phyloP scores from a whole-genome alignment of 2,888 invertebrate species.

The Eudemis profundana region DNA sequence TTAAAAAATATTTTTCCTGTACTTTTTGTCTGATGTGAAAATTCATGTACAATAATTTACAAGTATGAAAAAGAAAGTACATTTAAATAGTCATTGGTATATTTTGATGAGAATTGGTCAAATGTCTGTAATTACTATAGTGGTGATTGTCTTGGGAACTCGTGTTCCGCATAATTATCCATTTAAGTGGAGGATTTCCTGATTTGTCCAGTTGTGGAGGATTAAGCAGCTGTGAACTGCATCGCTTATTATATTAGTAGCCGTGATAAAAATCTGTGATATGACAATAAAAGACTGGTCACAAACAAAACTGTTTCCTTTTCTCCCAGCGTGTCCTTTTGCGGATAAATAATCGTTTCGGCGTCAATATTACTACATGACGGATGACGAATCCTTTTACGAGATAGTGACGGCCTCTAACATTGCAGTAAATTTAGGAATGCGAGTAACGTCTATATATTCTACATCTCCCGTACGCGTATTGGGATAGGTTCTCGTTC shows the following conservation, averaged over 20 bases:
- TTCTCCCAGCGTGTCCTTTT: conserved; percentile 73
- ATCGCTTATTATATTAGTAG: conserved; percentile 57
- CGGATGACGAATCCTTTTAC: not conserved
- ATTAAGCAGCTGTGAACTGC: conserved; percentile 68
- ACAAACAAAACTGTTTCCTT: conserved; percentile 81
- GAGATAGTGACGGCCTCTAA: not conserved
- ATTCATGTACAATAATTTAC: conserved; percentile 21
- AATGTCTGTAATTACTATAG: conserved; percentile 33
- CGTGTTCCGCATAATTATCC: conserved; percentile 27
- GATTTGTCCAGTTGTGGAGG: conserved; percentile 49
- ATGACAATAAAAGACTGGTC: conserved; percentile 77
- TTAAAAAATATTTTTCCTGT: conserved; percentile 25
- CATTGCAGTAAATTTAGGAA: not conserved
- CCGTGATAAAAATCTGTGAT: conserved; percentile 66
- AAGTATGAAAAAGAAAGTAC: conserved; percentile 13
- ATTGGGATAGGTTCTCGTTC: conserved; percentile 1
- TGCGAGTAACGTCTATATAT: not conserved
- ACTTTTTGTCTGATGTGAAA: conserved; percentile 29
- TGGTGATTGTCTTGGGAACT: conserved; percentile 30
- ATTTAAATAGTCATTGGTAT: conserved; percentile 13
- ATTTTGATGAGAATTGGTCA: conserved; percentile 28
- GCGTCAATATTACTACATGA: conserved; percentile 19
- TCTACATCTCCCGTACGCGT: not conserved
- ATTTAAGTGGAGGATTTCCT: conserved; percentile 36
- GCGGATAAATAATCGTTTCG: conserved; percentile 44